Base-by-base conservation (phyloP, 1,140 invertebrate species). In the Drosophila ambigua region DNA sequence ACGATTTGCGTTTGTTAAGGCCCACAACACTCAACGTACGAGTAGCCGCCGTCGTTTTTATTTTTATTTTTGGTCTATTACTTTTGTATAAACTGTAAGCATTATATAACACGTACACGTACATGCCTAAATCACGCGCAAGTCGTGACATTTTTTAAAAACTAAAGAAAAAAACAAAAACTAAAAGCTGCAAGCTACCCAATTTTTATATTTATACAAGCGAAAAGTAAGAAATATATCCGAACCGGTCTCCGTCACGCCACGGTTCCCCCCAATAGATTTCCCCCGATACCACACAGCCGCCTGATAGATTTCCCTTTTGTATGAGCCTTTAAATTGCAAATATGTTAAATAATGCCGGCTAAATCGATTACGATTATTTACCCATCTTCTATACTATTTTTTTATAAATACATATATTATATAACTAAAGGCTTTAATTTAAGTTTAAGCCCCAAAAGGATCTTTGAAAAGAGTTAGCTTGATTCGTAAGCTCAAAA, bases 131-230 rank as follows among this genome's bases (percentile, higher is more conserved):
- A 69, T 57, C 66, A 65, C 64, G 65, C 60, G 51, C 51, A 28
- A 72, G 54, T 60, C 75, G 75, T 65, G 79, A 71, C 39, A 54
- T 81, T 77, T 76, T 76, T 59, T 31, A 55, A 48, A 43, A 77
- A 60, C 50, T 57, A 67, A 69, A 46, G 0, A 28, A 28, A 28
- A 28, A 6, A 28, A 5, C 13, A 45, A 45, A 45, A 66, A 58
- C 66, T 69, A 58, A 57, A 13, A 81, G 81, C 81, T 85, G 65
- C 74, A 85, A 85, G 81, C 81, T 78, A 64, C 55, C 65, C 73
- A 61, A 85, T 75, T 81, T 81, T 85, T 85, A 83, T 85, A 85
- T 77, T 66, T 85, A 76, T 85, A 80, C 66, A 65, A 69, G 61
- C 49, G 28, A 64, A 58, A 71, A 55, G 46, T 45, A 62, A 69